Conservation (phyloP, 2,113 vertebrate genomes). For the Toxotes chatareus region DNA sequence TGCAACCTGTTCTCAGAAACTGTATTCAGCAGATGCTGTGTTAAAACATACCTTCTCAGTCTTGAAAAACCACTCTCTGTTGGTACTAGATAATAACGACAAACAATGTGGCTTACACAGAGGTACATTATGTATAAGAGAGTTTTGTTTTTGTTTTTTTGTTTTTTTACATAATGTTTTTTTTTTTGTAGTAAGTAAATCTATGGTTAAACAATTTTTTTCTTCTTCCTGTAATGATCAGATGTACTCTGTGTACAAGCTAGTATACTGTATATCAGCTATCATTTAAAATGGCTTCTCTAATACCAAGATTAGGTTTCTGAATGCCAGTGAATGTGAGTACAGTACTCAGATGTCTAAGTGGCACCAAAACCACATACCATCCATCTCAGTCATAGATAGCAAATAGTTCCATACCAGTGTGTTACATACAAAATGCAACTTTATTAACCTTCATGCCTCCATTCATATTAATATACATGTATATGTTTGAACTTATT, state of each 20-base stretch:
- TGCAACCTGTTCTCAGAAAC: slow-evolving; percentile 47
- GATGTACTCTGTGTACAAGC: slow-evolving; percentile 8
- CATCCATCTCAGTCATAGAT: slow-evolving; percentile 56
- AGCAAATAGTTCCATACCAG: slow-evolving; percentile 58
- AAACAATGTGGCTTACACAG: slow-evolving; percentile 11
- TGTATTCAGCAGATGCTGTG: slow-evolving; percentile 12
- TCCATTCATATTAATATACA: slow-evolving; percentile 99
- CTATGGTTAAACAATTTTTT: not conserved
- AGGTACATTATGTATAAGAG: not conserved
- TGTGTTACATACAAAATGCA: slow-evolving; percentile 98
- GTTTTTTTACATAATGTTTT: too few species aligned
- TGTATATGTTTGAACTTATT: slow-evolving; percentile 99
- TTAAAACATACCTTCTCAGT: slow-evolving; percentile 18
- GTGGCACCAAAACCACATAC: slow-evolving; percentile 56
- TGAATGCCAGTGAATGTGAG: slow-evolving; percentile 63
- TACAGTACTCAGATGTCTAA: slow-evolving; percentile 49
- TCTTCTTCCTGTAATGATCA: not conserved
- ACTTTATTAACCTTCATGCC: slow-evolving; percentile 99
- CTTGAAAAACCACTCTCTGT: slow-evolving; percentile 48
- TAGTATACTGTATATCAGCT: slow-evolving; percentile 24
- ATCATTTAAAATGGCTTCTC: slow-evolving; percentile 48
- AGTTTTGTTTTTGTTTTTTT: too few species aligned
- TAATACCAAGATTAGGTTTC: slow-evolving; percentile 64
- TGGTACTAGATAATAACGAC: slow-evolving; percentile 27
- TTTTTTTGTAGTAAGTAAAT: too few species aligned